Base-by-base conservation (phyloP, 2,888 invertebrate genomes). In the Patella depressa region DNA sequence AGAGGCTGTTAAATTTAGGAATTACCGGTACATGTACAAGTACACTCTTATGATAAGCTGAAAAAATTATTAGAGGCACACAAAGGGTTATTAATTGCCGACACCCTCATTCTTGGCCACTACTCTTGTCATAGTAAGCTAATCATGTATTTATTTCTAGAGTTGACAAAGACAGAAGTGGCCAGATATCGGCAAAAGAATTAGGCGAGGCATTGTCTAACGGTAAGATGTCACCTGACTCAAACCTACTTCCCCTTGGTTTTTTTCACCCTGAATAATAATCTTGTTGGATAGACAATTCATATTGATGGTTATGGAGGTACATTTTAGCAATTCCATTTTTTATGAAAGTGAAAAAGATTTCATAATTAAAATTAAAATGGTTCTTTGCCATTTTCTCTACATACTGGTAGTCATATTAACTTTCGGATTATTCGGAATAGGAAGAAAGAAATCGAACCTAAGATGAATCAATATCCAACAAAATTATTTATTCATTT, bases 201-300 rank as follows among this genome's bases (percentile, higher is more conserved):
- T 93, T 99, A 70, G 97, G 97, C 91, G 93, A 94, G 81, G 98
- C 98, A 3, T 93, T 99, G 15, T 97, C 97, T 0, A 99, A 99
- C 93, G 99, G 93, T 90, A 84, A 87, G 88, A 79, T 76, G 59
- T 55, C 45, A 45, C 45, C 45, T 45, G 45, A 45, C 45, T 45
- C 45, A 7, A 45, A 29, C 19, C 15, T 71, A 11, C 5, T 24
- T 70, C 19, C 24, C 29, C 45, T 29, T 15, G 7, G 17, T n/a
- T 34, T 34, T 24, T 34, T 24, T 14, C 29, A 70, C 29, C 5
- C 14, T 24, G 7, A 45, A 45, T 45, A 45, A 45, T 45, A 45
- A 9, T 45, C 45, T 45, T 45, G 45, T 45, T 45, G 45, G 45
- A 45, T 45, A 7, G 45, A 0, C 45, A 45, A 9, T 45, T 45